These are phyloP conservation scores for Mnemiopsis leidyi DNA, from an alignment of 37 sponge, comb jelly and placozoan species.

Conservation along the genomic window DNA sequence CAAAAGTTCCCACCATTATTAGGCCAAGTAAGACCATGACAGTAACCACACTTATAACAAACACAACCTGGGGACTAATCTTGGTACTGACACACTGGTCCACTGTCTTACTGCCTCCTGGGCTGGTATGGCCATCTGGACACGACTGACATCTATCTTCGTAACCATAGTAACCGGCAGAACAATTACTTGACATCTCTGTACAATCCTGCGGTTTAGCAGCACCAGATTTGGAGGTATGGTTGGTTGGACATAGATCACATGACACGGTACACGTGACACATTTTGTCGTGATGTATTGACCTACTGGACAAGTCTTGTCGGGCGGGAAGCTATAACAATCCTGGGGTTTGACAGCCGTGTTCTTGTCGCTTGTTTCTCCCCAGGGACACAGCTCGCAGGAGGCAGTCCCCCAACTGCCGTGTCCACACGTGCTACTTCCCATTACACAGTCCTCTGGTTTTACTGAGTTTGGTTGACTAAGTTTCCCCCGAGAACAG, in stretches of 20 bases:
- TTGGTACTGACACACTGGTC: background rate
- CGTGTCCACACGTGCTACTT: background rate
- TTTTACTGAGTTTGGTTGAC: background rate
- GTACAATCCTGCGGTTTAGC: constrained; percentile 26
- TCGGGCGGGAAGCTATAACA: background rate
- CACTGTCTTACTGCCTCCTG: background rate
- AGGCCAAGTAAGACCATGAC: constrained; percentile 17
- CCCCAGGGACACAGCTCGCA: constrained; percentile 24
- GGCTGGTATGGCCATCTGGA: background rate
- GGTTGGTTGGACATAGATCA: background rate
- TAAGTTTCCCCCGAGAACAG: background rate
- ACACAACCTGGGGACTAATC: background rate
- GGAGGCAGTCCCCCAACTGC: background rate
- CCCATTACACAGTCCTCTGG: background rate
- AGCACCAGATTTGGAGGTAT: background rate
- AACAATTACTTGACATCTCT: background rate
- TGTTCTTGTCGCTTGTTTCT: background rate
- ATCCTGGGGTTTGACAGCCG: background rate
- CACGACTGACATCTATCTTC: background rate
- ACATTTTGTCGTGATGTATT: background rate
- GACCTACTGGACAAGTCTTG: background rate
- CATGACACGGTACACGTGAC: background rate
- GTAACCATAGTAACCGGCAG: background rate
- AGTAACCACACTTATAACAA: background rate
- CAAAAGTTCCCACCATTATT: constrained; percentile 19